Percentiles rank a stretch among this genome's conserved stretches.
phyloP scores from a whole-genome alignment of 2,797 vertebrate genomes.

The Tapera naevia region DNA sequence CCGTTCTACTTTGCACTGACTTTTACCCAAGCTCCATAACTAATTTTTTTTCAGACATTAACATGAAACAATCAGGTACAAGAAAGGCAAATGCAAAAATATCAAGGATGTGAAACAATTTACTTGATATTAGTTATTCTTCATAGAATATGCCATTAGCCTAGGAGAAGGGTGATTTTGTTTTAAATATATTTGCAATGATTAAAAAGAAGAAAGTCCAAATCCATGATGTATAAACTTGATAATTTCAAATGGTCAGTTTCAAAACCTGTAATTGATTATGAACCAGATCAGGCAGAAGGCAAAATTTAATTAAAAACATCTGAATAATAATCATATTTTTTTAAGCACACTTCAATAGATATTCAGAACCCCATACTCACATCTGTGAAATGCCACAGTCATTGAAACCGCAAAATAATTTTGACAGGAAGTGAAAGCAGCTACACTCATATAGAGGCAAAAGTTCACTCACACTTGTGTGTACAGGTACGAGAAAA shows the following conservation, averaged over 20 bases:
- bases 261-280: constrained; percentile 32
- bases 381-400: background rate
- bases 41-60: background rate
- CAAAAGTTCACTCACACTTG: background rate
- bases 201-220: background rate
- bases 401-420: background rate
- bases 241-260: background rate
- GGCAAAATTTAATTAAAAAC: constrained; percentile 23
- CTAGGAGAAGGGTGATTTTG: background rate
- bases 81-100: background rate
- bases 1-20: background rate
- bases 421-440: background rate
- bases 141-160: background rate
- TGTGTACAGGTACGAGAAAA: background rate
- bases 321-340: background rate
- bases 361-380: background rate
- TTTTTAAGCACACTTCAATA: background rate
- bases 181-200: background rate
- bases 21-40: background rate
- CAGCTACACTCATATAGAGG: background rate
- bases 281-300: background rate
- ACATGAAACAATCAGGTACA: background rate
- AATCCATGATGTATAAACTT: background rate
- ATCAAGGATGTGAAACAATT: background rate
- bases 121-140: background rate